Base-by-base conservation (phyloP, 2,888 invertebrate genomes). In the Leptopilina drosophilae region DNA sequence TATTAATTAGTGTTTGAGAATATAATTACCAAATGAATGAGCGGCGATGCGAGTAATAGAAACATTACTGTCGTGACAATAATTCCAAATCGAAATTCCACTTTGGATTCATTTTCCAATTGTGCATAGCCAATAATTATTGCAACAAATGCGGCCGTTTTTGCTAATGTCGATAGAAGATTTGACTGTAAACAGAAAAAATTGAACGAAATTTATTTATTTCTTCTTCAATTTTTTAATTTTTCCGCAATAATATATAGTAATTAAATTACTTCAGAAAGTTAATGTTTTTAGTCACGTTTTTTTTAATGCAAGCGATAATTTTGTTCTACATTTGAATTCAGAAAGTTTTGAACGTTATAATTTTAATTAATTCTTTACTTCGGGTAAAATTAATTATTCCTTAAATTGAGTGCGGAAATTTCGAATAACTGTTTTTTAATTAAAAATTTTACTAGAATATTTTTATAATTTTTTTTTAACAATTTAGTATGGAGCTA, bases 41-140 rank as follows among this genome's bases (percentile, higher is more conserved):
- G 92, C 0, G 97, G 97, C 9, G 95, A 94, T 0, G 95, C 95
- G 81, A 97, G 94, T 83, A 96, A 91, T 65, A 93, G 88, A 84
- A 96, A 92, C 92, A 96, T 93, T 82, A 95, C 92, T 0, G 93
- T 92, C 0, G 97, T 97, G 12, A 95, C 93, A 59, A 97, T 93
- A 64, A 95, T 89, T 14, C 97, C 96, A 87, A 95, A 95, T 89
- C 96, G 93, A 86, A 93, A 94, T 90, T 96, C 96, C 33, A 96
- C 90, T 42, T 94, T 89, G 0, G 92, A 92, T 0, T 95, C 93
- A 89, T 95, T 93, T 91, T 97, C 97, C 85, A 94, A 92, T 86
- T 94, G 92, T 0, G 95, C 93, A 90, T 97, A 97, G 0, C 92
- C 93, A 15, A 96, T 92, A 15, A 95, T 89, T 0, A 93, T 92